These are phyloP conservation scores for Ruditapes philippinarum DNA, from an alignment of 1,140 invertebrate species.

Conservation along the genomic window DNA sequence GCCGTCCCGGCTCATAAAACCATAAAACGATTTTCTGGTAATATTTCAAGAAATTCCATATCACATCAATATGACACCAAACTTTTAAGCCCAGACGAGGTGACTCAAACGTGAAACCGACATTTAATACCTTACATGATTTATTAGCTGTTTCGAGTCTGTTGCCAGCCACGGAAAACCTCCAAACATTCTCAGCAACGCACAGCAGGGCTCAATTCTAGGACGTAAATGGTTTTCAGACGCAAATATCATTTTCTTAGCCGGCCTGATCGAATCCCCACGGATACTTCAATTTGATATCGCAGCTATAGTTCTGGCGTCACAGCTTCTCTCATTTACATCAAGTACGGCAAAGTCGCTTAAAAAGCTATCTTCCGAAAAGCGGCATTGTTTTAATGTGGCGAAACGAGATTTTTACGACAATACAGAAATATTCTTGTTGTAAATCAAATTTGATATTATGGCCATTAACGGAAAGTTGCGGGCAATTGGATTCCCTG, in stretches of 20 bases:
- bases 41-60: slow-evolving; percentile 13
- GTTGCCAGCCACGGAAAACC: neutral
- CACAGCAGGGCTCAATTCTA: neutral
- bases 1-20: neutral
- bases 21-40: neutral
- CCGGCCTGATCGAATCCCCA: neutral
- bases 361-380: slow-evolving; percentile 48
- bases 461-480: slow-evolving; percentile 51
- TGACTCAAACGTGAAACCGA: slow-evolving; percentile 33
- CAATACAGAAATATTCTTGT: neutral
- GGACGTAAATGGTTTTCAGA: slow-evolving; percentile 32
- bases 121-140: slow-evolving; percentile 31
- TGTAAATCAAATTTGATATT: slow-evolving; percentile 59
- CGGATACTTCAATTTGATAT: slow-evolving; percentile 37
- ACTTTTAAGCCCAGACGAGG: neutral
- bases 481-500: slow-evolving; percentile 36
- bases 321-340: slow-evolving; percentile 29
- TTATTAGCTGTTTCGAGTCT: slow-evolving; percentile 12
- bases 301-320: neutral
- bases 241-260: slow-evolving; percentile 44
- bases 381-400: slow-evolving; percentile 48
- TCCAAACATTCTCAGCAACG: neutral
- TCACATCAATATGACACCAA: slow-evolving; percentile 5
- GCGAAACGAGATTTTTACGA: slow-evolving; percentile 58
- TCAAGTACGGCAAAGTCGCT: slow-evolving; percentile 35